Conservation (phyloP, 2,797 vertebrate genomes). For the Typhlichthys eigenmanni region DNA sequence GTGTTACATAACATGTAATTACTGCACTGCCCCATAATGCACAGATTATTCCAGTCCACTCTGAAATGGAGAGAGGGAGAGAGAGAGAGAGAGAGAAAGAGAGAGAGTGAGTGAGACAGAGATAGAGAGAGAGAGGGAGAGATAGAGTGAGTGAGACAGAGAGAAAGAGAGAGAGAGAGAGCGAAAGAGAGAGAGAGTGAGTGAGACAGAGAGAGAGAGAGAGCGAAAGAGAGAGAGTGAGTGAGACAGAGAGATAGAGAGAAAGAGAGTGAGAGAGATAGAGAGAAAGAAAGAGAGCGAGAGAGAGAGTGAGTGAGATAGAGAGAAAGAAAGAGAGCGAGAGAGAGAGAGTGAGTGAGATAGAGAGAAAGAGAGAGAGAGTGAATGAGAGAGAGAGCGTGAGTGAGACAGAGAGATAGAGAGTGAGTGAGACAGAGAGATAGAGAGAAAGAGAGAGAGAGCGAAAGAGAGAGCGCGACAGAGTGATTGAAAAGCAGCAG, state of each 20-base stretch:
- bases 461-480: neutral
- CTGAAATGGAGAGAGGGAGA: too few species aligned
- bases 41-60: too few species aligned
- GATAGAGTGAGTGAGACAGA: neutral
- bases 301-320: neutral
- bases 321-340: neutral
- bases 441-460: neutral
- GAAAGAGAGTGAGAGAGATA: neutral
- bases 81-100: neutral
- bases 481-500: neutral
- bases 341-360: neutral
- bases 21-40: too few species aligned
- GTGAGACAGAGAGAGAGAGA: neutral
- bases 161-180: neutral
- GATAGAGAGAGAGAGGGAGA: constrained; percentile 1
- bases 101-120: too few species aligned
- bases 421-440: neutral
- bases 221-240: neutral
- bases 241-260: neutral
- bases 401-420: neutral
- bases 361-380: neutral
- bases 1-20: too few species aligned
- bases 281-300: neutral
- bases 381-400: neutral
- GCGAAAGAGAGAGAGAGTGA: neutral